Evolutionary conservation across 2,888 invertebrate species (phyloP).

Genomic region (Pseudeuparius sepicola): DNA sequence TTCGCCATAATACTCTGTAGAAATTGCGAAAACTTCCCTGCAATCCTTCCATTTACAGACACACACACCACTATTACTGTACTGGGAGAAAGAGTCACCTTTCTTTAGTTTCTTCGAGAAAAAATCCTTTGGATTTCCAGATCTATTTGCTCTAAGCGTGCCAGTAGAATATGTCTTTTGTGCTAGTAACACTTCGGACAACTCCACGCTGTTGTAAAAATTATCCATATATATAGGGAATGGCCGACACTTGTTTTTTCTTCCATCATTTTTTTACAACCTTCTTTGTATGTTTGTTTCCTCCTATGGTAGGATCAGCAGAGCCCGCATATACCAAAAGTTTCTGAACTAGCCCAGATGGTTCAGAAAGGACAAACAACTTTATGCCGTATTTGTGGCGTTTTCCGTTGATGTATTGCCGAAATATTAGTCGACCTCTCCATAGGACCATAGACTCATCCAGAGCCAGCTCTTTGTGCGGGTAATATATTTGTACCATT

Average conservation of each 20-base stretch:
- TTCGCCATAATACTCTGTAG: conserved; percentile 19
- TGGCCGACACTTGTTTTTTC: conserved; percentile 17
- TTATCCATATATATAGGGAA: conserved; percentile 23
- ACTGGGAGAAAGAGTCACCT: conserved; percentile 17
- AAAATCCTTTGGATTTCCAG: conserved; percentile 19
- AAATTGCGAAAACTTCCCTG: conserved; percentile 21
- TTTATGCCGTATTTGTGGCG: too few relatives aligned
- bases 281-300: conserved; percentile 15
- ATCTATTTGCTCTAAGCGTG: conserved; percentile 18
- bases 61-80: conserved; percentile 13
- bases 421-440: conserved; percentile 28
- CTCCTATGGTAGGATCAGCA: conserved; percentile 14
- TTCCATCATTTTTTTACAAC: conserved; percentile 18
- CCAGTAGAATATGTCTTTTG: conserved; percentile 21
- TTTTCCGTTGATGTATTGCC: conserved; percentile 32
- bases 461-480: conserved; percentile 19
- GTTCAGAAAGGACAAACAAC: conserved; percentile 30
- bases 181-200: conserved; percentile 17
- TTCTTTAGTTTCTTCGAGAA: conserved; percentile 18
- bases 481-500: conserved; percentile 21
- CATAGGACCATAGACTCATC: too few relatives aligned
- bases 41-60: conserved; percentile 23
- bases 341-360: conserved; percentile 28
- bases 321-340: conserved; percentile 17
- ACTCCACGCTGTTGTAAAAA: conserved; percentile 23